These are phyloP conservation scores for Pemphigus obesinymphae DNA, from an alignment of 1,140 invertebrate species.

Conservation along the genomic window DNA sequence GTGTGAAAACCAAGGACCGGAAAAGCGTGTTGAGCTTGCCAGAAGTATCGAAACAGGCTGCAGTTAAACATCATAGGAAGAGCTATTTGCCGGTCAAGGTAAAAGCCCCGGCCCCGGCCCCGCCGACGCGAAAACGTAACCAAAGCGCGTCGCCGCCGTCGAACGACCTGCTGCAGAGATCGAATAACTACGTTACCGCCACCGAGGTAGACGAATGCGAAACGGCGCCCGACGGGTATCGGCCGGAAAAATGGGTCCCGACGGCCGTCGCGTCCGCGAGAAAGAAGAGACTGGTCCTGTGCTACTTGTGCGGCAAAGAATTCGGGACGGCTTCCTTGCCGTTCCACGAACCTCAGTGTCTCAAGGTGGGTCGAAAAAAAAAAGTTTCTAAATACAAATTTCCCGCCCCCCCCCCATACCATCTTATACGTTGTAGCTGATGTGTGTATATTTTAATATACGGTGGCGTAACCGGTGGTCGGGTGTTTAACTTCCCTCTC, in stretches of 20 bases:
- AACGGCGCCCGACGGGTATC: constrained; percentile 9
- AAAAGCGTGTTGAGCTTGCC: constrained; percentile 32
- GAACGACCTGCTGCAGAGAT: constrained; percentile 19
- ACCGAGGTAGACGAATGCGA: not conserved
- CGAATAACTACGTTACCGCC: constrained; percentile 14
- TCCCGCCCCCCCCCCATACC: too few relatives aligned
- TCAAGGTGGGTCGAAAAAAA: constrained; percentile 61
- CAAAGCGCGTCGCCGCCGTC: not conserved
- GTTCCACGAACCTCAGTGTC: constrained; percentile 75
- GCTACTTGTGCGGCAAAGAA: constrained; percentile 72
- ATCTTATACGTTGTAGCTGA: too few relatives aligned
- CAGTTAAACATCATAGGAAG: not conserved
- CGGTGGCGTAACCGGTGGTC: too few relatives aligned
- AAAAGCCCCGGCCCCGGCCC: constrained; percentile 27
- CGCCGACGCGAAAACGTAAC: not conserved
- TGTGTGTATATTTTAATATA: too few relatives aligned
- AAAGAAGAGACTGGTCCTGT: constrained; percentile 57
- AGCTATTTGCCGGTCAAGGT: constrained; percentile 3
- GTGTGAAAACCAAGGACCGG: constrained; percentile 41
- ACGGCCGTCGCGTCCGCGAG: constrained; percentile 44
- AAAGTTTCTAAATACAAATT: too few relatives aligned
- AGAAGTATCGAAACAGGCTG: not conserved
- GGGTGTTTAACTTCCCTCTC: too few relatives aligned
- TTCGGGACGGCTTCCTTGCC: constrained; percentile 71
- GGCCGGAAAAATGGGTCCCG: constrained; percentile 23